A percentile compares a stretch with the other conserved stretches of the same genome.
Conservation (phyloP, 2,113 vertebrate genomes). For the Lepus timidus region DNA sequence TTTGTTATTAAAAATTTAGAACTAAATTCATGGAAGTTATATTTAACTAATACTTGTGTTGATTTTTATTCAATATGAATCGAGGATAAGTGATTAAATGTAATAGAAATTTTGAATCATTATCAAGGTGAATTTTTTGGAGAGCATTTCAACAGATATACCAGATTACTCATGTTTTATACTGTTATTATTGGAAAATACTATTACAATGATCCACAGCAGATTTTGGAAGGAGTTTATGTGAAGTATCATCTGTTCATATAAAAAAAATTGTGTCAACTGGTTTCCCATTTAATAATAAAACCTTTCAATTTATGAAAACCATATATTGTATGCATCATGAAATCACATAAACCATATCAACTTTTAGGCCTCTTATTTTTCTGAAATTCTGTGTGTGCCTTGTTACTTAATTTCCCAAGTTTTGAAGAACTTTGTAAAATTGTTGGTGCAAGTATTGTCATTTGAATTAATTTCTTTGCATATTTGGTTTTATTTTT, state of each 20-base stretch:
- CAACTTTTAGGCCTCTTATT: not conserved
- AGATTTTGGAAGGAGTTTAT: not conserved
- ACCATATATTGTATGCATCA: not conserved
- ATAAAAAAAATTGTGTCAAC: not conserved
- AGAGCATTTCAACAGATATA: constrained; percentile 60
- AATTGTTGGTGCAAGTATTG: not conserved
- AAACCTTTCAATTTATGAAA: not conserved
- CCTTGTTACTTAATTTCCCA: not conserved
- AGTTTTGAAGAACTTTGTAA: not conserved
- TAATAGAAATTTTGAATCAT: constrained; percentile 79
- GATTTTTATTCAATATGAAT: constrained; percentile 67
- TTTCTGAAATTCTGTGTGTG: not conserved
- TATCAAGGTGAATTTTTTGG: constrained; percentile 18
- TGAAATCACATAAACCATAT: not conserved
- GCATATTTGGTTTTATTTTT: not conserved
- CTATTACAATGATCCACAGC: not conserved
- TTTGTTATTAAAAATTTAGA: not conserved
- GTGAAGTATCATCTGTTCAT: not conserved
- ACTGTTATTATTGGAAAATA: constrained; percentile 48
- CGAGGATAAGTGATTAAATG: constrained; percentile 75
- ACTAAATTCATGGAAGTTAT: not conserved
- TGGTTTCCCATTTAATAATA: not conserved
- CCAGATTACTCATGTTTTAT: constrained; percentile 58
- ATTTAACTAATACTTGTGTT: not conserved
- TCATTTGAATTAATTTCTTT: not conserved